These are phyloP conservation scores for Pyrrhosoma nymphula DNA, from an alignment of 2,888 invertebrate genomes.

Conservation along the genomic window DNA sequence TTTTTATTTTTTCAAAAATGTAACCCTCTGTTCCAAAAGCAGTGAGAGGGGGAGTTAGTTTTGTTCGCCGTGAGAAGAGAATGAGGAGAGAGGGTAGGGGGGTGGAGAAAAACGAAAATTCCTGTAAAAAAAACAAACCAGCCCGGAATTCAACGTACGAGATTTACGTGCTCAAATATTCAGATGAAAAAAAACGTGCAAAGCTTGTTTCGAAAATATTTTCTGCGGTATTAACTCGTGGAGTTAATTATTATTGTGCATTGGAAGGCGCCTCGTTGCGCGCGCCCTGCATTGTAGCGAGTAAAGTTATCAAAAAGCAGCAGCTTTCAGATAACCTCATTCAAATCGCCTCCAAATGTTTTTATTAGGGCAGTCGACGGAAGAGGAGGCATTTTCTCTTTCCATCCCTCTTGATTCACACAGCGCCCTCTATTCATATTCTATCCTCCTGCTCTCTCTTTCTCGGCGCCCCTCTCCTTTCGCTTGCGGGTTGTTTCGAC, in stretches of 20 bases:
- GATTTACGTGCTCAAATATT: conserved; percentile 6
- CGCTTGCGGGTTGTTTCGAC: too few relatives aligned
- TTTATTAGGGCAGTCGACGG: background rate
- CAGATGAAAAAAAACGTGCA: background rate
- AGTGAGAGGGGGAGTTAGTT: background rate
- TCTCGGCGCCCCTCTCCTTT: too few relatives aligned
- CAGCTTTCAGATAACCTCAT: background rate
- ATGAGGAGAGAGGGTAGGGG: background rate
- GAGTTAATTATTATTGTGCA: background rate
- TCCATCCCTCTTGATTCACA: background rate
- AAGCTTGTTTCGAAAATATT: background rate
- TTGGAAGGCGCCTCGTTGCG: background rate
- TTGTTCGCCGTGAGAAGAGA: background rate
- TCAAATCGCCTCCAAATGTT: background rate
- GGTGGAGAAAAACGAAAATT: background rate
- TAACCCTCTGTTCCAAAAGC: background rate
- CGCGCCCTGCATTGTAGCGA: background rate
- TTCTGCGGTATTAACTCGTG: background rate
- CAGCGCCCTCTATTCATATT: background rate
- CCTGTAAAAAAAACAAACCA: background rate
- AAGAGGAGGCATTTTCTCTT: background rate
- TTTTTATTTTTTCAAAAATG: background rate
- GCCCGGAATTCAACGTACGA: background rate
- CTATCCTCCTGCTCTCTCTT: background rate
- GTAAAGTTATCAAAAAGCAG: background rate